A percentile compares a stretch with the other conserved stretches of the same genome.
phyloP scores from a whole-genome alignment of 2,888 invertebrate species.

The Imbricaverruca yamaguchii region DNA sequence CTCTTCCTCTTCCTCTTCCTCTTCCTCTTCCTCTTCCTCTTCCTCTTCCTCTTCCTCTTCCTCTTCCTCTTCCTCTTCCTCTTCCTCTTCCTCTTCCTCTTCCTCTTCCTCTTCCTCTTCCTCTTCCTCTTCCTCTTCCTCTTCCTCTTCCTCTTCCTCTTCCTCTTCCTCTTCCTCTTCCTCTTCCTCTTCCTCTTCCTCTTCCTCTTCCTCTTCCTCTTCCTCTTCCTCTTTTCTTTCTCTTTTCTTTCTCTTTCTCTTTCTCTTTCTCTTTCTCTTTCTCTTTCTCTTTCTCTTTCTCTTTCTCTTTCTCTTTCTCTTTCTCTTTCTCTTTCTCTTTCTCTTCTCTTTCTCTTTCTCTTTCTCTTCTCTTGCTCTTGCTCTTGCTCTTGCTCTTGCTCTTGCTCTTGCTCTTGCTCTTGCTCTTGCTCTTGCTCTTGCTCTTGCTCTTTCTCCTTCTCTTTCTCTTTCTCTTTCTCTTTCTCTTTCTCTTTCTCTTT shows the following conservation, averaged over 20 bases:
- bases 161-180: too few species aligned
- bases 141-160: too few species aligned
- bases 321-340: neutral
- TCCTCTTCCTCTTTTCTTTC: neutral
- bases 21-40: too few species aligned
- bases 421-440: neutral
- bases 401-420: neutral
- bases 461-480: constrained; percentile 24
- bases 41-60: too few species aligned
- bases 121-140: too few species aligned
- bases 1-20: too few species aligned
- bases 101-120: too few species aligned
- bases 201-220: constrained; percentile 4
- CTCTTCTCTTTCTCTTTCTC: constrained; percentile 17
- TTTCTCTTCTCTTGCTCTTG: too few species aligned
- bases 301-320: neutral
- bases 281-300: neutral
- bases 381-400: neutral
- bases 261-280: neutral
- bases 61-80: neutral
- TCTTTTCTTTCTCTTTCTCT: neutral
- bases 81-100: too few species aligned
- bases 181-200: constrained; percentile 8
- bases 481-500: constrained; percentile 24
- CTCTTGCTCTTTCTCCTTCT: constrained; percentile 19